Evolutionary conservation across 2,113 vertebrate genomes (phyloP).

Genomic region (Noctilio leporinus): DNA sequence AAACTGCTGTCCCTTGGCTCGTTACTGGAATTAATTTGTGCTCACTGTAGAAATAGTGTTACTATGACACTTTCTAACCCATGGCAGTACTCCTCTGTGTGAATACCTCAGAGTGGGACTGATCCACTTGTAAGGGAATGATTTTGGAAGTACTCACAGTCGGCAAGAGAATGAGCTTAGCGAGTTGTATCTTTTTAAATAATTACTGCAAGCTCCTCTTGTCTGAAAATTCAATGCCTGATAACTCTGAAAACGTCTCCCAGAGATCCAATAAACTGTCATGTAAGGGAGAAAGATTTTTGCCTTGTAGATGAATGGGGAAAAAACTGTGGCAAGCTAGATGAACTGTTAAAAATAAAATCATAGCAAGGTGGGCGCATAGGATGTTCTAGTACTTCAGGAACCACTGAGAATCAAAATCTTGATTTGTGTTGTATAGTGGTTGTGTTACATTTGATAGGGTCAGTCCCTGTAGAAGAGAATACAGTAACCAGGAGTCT

Average conservation of each 20-base stretch:
- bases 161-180: constrained; percentile 14
- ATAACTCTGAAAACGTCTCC: background rate
- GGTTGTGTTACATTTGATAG: background rate
- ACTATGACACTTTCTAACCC: background rate
- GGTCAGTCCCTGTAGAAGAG: background rate
- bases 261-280: background rate
- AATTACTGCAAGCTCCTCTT: background rate
- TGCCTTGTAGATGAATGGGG: background rate
- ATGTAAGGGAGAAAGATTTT: background rate
- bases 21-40: background rate
- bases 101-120: background rate
- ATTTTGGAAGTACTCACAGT: background rate
- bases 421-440: background rate
- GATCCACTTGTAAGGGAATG: background rate
- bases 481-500: background rate
- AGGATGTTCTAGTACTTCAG: background rate
- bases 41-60: background rate
- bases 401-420: background rate
- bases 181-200: background rate
- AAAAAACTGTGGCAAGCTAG: background rate
- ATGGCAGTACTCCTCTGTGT: background rate
- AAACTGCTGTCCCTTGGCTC: background rate
- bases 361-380: background rate
- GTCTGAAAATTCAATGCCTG: background rate
- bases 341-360: background rate